A percentile compares a stretch with the other conserved stretches of the same genome.
Evolutionary conservation across 2,888 invertebrate species (phyloP).

Genomic region (Phrixothrix hirtus): DNA sequence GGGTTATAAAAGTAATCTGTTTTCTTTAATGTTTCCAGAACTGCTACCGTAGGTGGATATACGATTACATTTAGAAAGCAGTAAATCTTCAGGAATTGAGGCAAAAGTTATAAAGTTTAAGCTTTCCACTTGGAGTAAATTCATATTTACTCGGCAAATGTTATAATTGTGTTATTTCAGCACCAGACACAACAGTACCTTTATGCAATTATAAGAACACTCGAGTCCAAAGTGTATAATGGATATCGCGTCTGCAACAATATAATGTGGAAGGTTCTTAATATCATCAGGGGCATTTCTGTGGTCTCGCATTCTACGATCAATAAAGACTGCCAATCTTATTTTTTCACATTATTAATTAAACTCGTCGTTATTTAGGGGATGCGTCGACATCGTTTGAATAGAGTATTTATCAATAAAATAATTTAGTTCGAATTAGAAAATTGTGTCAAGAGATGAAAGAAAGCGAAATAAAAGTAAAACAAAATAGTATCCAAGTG

Average conservation of each 20-base stretch:
- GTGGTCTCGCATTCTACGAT: conserved; percentile 25
- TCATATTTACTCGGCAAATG: conserved; percentile 28
- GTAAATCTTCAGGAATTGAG: background rate
- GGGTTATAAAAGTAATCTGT: background rate
- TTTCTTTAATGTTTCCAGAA: too few species aligned
- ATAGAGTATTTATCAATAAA: background rate
- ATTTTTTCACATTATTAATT: conserved; percentile 19
- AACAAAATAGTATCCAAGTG: conserved; percentile 31
- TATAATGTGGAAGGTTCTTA: conserved; percentile 37
- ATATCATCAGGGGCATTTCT: conserved; percentile 28
- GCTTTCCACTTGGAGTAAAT: conserved; percentile 8
- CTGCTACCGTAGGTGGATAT: too few species aligned
- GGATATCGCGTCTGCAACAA: conserved; percentile 41
- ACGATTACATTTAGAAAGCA: too few species aligned
- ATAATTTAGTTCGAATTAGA: too few species aligned
- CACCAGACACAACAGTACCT: conserved; percentile 42
- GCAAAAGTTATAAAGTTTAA: background rate
- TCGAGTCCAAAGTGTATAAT: conserved; percentile 41
- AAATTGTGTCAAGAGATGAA: too few species aligned
- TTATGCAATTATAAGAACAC: conserved; percentile 44
- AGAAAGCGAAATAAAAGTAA: conserved; percentile 1
- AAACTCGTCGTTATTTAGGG: conserved; percentile 10
- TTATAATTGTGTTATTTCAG: conserved; percentile 43
- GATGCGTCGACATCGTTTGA: conserved; percentile 5
- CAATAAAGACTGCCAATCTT: conserved; percentile 23